phyloP scores from a whole-genome alignment of 2,888 invertebrate genomes.

The Heliconius ismenius region DNA sequence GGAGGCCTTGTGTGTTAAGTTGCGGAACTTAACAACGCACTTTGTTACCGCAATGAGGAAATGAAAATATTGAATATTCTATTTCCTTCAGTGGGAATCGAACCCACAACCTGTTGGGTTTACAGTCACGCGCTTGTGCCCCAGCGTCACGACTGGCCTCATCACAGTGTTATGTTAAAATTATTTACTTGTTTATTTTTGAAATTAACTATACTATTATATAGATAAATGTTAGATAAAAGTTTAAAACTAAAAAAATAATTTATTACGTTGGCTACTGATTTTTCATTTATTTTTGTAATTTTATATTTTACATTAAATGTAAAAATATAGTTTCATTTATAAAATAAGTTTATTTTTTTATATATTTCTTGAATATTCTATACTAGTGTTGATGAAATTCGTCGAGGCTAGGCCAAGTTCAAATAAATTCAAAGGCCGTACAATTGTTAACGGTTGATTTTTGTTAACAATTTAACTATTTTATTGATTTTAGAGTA shows the following conservation, averaged over 20 bases:
- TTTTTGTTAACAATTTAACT: slow-evolving; percentile 39
- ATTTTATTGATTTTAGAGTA: slow-evolving; percentile 23
- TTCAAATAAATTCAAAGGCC: slow-evolving; percentile 58
- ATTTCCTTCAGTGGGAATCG: background rate
- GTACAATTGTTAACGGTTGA: slow-evolving; percentile 56
- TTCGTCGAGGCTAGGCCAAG: slow-evolving; percentile 65
- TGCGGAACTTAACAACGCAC: background rate
- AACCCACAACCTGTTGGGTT: background rate
- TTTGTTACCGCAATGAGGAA: background rate
- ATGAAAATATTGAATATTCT: background rate
- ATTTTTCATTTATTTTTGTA: too few species aligned
- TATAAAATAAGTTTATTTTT: background rate
- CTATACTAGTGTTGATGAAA: slow-evolving; percentile 45
- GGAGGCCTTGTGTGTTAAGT: background rate
- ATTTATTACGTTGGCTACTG: too few species aligned
- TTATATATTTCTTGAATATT: slow-evolving; percentile 4
- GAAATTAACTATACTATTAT: too few species aligned
- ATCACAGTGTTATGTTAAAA: too few species aligned
- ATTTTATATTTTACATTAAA: too few species aligned
- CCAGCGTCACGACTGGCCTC: background rate
- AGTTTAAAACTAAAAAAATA: too few species aligned
- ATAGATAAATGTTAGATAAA: too few species aligned
- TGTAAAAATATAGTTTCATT: background rate
- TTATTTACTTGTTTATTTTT: too few species aligned
- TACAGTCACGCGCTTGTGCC: background rate